Percentiles rank a stretch among this genome's conserved stretches.
phyloP scores from a whole-genome alignment of 2,888 invertebrate species.

The Brachylomia viminalis region DNA sequence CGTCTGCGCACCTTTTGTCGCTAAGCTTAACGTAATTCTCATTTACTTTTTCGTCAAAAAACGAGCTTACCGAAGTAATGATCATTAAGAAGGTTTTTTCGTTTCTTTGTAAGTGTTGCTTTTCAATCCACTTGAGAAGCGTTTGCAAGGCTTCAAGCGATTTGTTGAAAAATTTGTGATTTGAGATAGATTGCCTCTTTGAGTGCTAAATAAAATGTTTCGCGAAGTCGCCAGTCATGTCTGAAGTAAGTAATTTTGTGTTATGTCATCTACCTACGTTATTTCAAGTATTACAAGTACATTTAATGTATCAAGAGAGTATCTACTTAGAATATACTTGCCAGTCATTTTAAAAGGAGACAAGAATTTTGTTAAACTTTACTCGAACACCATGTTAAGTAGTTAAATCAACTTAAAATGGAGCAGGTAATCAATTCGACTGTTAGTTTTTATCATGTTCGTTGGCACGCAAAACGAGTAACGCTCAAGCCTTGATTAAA shows the following conservation, averaged over 20 bases:
- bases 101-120: conserved; percentile 5
- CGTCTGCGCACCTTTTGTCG: not conserved
- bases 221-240: conserved; percentile 3
- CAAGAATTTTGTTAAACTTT: not conserved
- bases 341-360: not conserved
- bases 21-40: conserved; percentile 24
- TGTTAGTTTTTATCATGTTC: not conserved
- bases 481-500: not conserved
- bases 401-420: no score
- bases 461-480: no score
- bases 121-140: conserved; percentile 13
- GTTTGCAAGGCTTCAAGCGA: conserved; percentile 9
- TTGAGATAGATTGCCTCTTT: conserved; percentile 23
- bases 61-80: conserved; percentile 18
- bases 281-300: not conserved
- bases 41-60: conserved; percentile 19
- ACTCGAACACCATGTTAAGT: not conserved
- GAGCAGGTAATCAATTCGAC: not conserved
- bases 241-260: conserved; percentile 28
- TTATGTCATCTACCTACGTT: conserved; percentile 14
- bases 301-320: not conserved
- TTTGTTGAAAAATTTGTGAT: conserved; percentile 39
- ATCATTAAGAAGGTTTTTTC: conserved; percentile 24
- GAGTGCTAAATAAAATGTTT: conserved; percentile 36
- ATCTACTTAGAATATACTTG: not conserved